Conservation (phyloP, 2,113 vertebrate species). For the Callaeas wilsoni region DNA sequence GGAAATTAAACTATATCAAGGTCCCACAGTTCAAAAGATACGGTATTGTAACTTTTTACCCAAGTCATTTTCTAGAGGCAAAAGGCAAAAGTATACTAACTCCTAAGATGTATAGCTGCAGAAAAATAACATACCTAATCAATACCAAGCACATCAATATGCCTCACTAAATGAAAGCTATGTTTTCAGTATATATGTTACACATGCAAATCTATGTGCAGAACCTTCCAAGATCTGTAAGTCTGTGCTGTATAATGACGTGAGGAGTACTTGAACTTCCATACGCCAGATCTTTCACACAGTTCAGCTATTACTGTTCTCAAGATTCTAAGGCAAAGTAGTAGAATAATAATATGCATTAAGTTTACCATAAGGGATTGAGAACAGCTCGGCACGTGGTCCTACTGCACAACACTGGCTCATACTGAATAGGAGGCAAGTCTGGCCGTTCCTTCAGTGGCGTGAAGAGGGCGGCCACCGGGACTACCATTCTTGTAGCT, state of each 20-base stretch:
- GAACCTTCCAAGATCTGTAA: neutral
- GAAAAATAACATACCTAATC: neutral
- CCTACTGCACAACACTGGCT: constrained; percentile 93
- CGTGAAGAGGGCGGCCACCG: constrained; percentile 87
- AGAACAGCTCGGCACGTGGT: constrained; percentile 94
- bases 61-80: neutral
- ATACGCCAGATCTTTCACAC: neutral
- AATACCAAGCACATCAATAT: neutral
- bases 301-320: neutral
- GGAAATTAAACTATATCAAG: neutral
- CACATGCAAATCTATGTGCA: neutral
- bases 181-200: neutral
- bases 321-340: neutral
- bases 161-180: neutral
- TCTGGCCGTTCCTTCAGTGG: constrained; percentile 90
- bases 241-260: fast-evolving
- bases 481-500: constrained; percentile 97
- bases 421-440: constrained; percentile 95
- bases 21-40: neutral
- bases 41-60: neutral
- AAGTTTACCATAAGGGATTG: constrained; percentile 91
- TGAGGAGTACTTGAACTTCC: neutral
- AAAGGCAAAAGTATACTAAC: neutral
- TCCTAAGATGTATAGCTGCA: neutral
- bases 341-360: neutral